Evolutionary conservation across 2,888 invertebrate genomes (phyloP), one percentile per base, ranked within the genome.

Genomic region (Coecobrya sp.): DNA sequence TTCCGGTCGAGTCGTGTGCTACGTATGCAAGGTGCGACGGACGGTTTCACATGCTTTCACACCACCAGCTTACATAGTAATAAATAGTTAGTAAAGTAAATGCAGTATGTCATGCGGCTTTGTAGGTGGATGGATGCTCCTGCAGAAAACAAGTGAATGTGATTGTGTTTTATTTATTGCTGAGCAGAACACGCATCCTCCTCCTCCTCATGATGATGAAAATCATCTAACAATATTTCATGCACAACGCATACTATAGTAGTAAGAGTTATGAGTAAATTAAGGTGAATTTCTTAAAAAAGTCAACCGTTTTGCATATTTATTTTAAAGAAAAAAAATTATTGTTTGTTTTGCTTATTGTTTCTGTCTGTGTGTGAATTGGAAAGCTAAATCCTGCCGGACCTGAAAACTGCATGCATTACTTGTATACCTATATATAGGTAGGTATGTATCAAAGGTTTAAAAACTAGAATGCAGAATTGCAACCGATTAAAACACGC

Each of bases 1-100:
- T 89, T 89, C 89, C 89, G 89, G 89, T 89, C 84, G 65, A 52
- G 84, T 70, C 70, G 84, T 89, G 84, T 84, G 70, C 84, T 89
- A 19, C 52, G 42, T 11, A 45, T 30, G 10, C 42, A 22, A 27
- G 49, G 49, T 82, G 81, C 27, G 84, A 89, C 73, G 84, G 59
- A 52, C 73, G 84, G 84, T 36, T 68, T 68, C 65, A 82, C 89
- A 85, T 89, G 84, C 59, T 68, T 84, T 89, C 89, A 65, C 59
- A 68, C 81, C 55, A 89, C 1, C 19, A n/a, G n/a, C n/a, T n/a
- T 52, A 79, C 65, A 11, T 7, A 4, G 36, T 36, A 36, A 36
- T 36, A 36, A 36, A 36, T 36, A 4, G 36, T 36, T 36, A 36
- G 36, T 36, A n/a, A n/a, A n/a, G n/a, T n/a, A n/a, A n/a, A n/a